Percentiles rank a stretch among this genome's conserved stretches.
phyloP scores from a whole-genome alignment of 1,140 invertebrate species.

The Heliconius hermathena region DNA sequence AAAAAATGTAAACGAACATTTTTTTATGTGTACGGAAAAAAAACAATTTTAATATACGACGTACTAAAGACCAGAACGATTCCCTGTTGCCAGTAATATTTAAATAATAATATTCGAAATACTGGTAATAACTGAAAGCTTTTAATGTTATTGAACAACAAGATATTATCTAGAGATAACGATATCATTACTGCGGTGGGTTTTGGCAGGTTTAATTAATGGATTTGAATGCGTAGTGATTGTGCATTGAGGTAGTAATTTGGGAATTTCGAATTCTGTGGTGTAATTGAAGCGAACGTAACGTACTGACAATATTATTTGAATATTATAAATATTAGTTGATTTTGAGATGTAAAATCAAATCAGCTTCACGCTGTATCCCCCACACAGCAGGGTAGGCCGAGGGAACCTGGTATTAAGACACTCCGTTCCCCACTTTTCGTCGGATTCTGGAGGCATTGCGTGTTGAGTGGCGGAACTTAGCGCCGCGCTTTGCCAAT shows the following conservation, averaged over 20 bases:
- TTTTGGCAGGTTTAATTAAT: constrained; percentile 25
- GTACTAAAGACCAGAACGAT: neutral
- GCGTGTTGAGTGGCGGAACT: no score
- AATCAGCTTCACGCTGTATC: no score
- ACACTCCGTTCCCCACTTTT: no score
- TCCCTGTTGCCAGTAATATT: neutral
- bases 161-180: constrained; percentile 46
- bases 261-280: neutral
- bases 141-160: constrained; percentile 47
- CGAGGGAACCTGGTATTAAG: no score
- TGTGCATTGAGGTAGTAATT: constrained; percentile 13
- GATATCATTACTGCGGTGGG: constrained; percentile 37
- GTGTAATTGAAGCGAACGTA: neutral
- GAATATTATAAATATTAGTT: neutral
- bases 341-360: neutral
- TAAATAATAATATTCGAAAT: constrained; percentile 13
- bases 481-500: no score
- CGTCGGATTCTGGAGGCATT: no score
- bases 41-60: neutral
- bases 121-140: constrained; percentile 45
- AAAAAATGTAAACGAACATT: no score
- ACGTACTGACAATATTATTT: neutral
- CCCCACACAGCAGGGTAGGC: no score
- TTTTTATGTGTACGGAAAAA: no score
- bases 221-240: constrained; percentile 15